Base-by-base conservation (phyloP, 2,888 invertebrate genomes). In the Mythimna albipuncta region DNA sequence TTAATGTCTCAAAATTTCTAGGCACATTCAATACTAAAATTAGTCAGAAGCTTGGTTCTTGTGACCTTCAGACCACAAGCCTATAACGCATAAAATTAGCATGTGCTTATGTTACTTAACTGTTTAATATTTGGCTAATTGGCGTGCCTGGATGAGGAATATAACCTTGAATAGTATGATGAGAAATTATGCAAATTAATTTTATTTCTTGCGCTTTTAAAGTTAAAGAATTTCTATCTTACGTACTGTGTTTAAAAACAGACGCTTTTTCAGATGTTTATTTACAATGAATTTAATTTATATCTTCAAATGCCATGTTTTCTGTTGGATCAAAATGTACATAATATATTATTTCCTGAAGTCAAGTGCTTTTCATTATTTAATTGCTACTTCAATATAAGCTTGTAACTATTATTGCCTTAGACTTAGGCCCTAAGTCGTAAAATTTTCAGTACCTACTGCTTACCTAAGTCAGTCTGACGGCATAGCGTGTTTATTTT, bases 51-150 rank as follows among this genome's bases (percentile, higher is more conserved):
- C 55, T 52, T 67, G 16, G 11, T 44, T 79, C 16, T 58, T 4
- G 57, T n/a, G 61, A 79, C 67, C 82, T 78, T 79, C 64, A 69
- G 32, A 19, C 7, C n/a, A 1, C n/a, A 47, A 52, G 57, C 61
- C 64, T 81, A 63, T 65, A 61, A 19, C 63, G 61, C 57, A 58
- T 72, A 72, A 32, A 13, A 78, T 79, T 72, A 57, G 21, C 64
- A 69, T 78, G 35, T 70, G 65, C 47, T 58, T 72, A 47, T 11
- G 19, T 72, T 65, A 67, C 41, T 38, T 35, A 78, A 82, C 47
- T 63, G 26, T 19, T 54, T 66, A 32, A 62, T 81, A 65, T 64
- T 71, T 67, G 50, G 35, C 50, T 66, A 66, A 77, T 82, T 77
- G 64, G 13, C 38, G 44, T 61, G 21, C 41, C 59, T 79, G 32